Evolutionary conservation across 1,140 invertebrate species (phyloP).

Genomic region (Ostrea edulis): DNA sequence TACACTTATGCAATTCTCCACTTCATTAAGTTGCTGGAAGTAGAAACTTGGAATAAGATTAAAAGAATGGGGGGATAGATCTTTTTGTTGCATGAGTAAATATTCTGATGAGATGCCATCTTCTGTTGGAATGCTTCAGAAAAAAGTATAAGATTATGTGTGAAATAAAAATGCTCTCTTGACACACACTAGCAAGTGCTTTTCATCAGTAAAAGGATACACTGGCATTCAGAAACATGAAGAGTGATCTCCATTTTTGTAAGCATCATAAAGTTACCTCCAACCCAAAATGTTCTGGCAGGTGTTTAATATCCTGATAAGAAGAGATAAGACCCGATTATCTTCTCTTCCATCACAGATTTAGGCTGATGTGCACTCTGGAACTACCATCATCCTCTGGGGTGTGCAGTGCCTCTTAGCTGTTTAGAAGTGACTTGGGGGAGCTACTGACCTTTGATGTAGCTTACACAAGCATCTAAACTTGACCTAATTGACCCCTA

Average conservation of each 20-base stretch:
- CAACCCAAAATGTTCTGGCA: slow-evolving; percentile 19
- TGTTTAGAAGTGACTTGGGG: background rate
- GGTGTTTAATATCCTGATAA: slow-evolving; percentile 39
- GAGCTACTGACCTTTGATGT: background rate
- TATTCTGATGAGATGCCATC: background rate
- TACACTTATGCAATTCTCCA: background rate
- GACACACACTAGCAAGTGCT: slow-evolving; percentile 33
- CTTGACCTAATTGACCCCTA: background rate
- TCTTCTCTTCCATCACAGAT: slow-evolving; percentile 31
- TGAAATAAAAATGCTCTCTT: slow-evolving; percentile 15
- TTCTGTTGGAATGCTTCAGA: background rate
- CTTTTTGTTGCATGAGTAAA: background rate
- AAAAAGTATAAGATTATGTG: slow-evolving; percentile 2
- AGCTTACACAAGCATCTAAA: background rate
- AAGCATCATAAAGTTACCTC: slow-evolving; percentile 35
- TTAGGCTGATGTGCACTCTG: slow-evolving; percentile 22
- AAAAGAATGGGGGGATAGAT: background rate
- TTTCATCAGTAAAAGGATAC: slow-evolving; percentile 1
- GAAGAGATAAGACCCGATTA: slow-evolving; percentile 23
- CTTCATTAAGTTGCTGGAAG: background rate
- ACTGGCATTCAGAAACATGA: slow-evolving; percentile 24
- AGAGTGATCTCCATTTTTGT: slow-evolving; percentile 27
- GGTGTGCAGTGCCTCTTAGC: slow-evolving; percentile 19
- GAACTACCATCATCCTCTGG: background rate
- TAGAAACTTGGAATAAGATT: background rate